Conservation (phyloP, 2,888 invertebrate species). For the Scaptomyza caliginosa region DNA sequence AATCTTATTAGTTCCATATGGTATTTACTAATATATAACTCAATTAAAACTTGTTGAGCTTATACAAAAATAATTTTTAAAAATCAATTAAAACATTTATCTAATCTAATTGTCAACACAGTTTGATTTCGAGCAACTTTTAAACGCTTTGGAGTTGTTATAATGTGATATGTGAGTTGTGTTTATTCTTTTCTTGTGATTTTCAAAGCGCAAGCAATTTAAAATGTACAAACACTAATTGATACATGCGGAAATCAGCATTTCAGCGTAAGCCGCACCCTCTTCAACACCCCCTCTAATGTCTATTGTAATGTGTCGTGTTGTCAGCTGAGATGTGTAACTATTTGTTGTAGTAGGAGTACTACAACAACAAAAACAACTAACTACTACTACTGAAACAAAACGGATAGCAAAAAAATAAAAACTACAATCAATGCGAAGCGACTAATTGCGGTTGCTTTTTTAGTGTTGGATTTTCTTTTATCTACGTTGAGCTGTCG, state of each 20-base stretch:
- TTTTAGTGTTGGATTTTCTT: constrained; percentile 21
- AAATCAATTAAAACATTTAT: neutral
- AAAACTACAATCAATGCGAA: constrained; percentile 40
- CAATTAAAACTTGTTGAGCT: too few relatives aligned
- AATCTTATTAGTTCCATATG: too few relatives aligned
- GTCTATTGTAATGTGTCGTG: constrained; percentile 51
- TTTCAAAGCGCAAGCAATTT: constrained; percentile 6
- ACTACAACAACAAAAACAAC: constrained; percentile 32
- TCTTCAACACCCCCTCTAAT: neutral
- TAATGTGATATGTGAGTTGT: neutral
- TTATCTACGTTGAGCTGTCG: constrained; percentile 48
- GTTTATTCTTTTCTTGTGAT: neutral
- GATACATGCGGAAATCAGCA: constrained; percentile 22
- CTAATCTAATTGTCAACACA: neutral
- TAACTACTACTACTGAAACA: too few relatives aligned
- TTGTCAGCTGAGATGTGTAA: constrained; percentile 73
- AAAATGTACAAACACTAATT: constrained; percentile 26
- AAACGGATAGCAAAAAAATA: too few relatives aligned
- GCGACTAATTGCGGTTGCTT: constrained; percentile 66
- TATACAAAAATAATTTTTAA: neutral
- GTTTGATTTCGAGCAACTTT: too few relatives aligned
- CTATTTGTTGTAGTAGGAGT: constrained; percentile 39
- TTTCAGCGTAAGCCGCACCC: neutral
- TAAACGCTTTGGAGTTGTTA: neutral
- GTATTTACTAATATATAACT: too few relatives aligned